Conservation (phyloP, 1,140 invertebrate genomes). For the Drosophila bifasciata region DNA sequence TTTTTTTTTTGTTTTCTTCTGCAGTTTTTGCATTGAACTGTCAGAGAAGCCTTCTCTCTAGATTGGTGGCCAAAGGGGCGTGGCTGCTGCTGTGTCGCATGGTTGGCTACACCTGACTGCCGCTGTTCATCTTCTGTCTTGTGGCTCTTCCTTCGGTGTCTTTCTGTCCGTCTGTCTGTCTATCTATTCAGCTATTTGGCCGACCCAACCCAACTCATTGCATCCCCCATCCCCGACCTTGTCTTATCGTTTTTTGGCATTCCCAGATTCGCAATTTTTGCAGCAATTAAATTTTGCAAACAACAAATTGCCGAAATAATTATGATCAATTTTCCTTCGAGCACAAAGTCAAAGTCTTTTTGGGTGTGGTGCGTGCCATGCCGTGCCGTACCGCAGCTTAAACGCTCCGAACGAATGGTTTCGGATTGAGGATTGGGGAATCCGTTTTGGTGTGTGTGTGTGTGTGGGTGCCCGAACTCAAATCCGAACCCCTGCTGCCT, state of each 20-base stretch:
- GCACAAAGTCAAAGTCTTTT: not conserved
- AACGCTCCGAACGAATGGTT: too few relatives aligned
- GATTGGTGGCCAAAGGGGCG: conserved; percentile 26
- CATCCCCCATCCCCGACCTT: not conserved
- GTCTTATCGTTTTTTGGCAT: conserved; percentile 16
- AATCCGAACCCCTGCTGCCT: conserved; percentile 3
- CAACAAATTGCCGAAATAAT: conserved; percentile 41
- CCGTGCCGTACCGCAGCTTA: too few relatives aligned
- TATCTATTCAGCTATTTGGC: conserved; percentile 2
- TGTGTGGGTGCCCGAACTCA: conserved; percentile 4
- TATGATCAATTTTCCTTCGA: conserved; percentile 12
- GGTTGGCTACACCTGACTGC: conserved; percentile 67
- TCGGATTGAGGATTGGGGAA: not conserved
- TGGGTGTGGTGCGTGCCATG: not conserved
- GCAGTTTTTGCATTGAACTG: conserved; percentile 60
- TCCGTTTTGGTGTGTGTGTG: conserved; percentile 13
- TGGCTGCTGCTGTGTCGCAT: conserved; percentile 51
- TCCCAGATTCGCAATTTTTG: conserved; percentile 30
- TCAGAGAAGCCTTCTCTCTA: conserved; percentile 22
- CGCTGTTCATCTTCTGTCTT: conserved; percentile 49
- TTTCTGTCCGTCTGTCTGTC: conserved; percentile 8
- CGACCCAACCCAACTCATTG: not conserved
- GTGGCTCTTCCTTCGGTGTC: not conserved
- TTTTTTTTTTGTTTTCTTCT: conserved; percentile 9
- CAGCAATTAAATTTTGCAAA: conserved; percentile 41